Base-by-base conservation (phyloP, 2,797 vertebrate species). In the Argyrosomus regius region DNA sequence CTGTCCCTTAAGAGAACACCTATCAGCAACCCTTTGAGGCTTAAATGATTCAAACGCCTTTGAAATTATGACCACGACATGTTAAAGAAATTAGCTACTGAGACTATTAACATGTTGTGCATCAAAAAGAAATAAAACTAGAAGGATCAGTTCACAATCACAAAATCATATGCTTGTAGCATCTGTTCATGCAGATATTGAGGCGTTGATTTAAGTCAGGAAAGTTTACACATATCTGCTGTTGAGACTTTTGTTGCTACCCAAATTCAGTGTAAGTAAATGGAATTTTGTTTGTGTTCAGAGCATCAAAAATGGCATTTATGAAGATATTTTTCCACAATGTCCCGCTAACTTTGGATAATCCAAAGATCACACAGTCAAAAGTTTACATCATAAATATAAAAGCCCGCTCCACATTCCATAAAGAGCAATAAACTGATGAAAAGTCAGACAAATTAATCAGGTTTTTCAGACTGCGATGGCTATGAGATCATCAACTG, bases 1-100 rank as follows among this genome's bases (percentile, higher is more conserved):
- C 12, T 43, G 31, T 24, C 52, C 5, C 80, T 53, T 41, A 20
- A 49, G 22, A 41, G 60, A 75, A 50, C 49, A 67, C 6, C 46
- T 10, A 17, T 24, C 50, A 57, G 41, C 58, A 14, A 45, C 0
- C 28, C 5, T 50, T 26, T 22, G 31, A 58, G 26, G 0, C 1
- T 12, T 26, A 18, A 60, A 57, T 18, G 14, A 60, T 56, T 61
- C 6, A 11, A n/a, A 50, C 22, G 26, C 20, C 16, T 4, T 46
- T 26, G 2, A 46, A n/a, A 46, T 48, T 5, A 62, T 18, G 10
- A 50, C 31, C 24, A 57, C 18, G 20, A 50, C 18, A 39, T 45
- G 12, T 35, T 50, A 52, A 45, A 54, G n/a, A 18, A 35, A n/a
- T 26, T 7, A 59, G 18, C 56, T 20, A 14, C 9, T 20, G 20